Percentiles rank a stretch among this genome's conserved stretches.
Evolutionary conservation across 1,140 invertebrate species (phyloP).

Genomic region (Leptinotarsa lineolata): DNA sequence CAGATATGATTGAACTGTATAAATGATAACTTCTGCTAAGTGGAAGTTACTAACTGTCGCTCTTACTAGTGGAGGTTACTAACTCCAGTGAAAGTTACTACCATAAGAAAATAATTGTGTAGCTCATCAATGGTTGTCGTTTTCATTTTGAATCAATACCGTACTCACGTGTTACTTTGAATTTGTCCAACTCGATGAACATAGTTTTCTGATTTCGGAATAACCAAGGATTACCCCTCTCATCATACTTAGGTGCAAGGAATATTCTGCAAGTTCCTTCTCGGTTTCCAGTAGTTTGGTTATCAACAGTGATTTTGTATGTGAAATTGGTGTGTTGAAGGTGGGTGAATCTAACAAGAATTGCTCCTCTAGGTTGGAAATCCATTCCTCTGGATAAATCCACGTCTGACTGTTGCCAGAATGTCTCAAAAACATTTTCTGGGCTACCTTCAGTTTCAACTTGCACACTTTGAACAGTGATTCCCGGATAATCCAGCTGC

Average conservation of each 20-base stretch:
- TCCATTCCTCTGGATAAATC: slow-evolving; percentile 77
- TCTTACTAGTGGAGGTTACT: too few species aligned
- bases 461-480: slow-evolving; percentile 62
- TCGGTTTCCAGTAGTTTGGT: slow-evolving; percentile 57
- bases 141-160: too few species aligned
- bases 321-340: slow-evolving; percentile 73
- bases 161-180: slow-evolving; percentile 63
- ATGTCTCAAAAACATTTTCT: slow-evolving; percentile 66
- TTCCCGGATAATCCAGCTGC: slow-evolving; percentile 68
- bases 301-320: slow-evolving; percentile 70
- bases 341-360: slow-evolving; percentile 74
- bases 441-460: slow-evolving; percentile 55
- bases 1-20: too few species aligned
- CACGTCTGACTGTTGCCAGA: slow-evolving; percentile 76
- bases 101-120: too few species aligned
- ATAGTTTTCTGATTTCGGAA: slow-evolving; percentile 70
- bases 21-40: too few species aligned
- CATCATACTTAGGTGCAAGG: slow-evolving; percentile 71
- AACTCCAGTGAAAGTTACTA: too few species aligned
- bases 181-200: slow-evolving; percentile 81
- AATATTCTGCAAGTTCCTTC: slow-evolving; percentile 78
- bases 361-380: slow-evolving; percentile 72
- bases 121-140: too few species aligned
- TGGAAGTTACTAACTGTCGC: too few species aligned
- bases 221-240: slow-evolving; percentile 65